Evolutionary conservation across 2,888 invertebrate genomes (phyloP), one percentile per base, ranked within the genome.

Genomic region (Trissoscelio sp.): DNA sequence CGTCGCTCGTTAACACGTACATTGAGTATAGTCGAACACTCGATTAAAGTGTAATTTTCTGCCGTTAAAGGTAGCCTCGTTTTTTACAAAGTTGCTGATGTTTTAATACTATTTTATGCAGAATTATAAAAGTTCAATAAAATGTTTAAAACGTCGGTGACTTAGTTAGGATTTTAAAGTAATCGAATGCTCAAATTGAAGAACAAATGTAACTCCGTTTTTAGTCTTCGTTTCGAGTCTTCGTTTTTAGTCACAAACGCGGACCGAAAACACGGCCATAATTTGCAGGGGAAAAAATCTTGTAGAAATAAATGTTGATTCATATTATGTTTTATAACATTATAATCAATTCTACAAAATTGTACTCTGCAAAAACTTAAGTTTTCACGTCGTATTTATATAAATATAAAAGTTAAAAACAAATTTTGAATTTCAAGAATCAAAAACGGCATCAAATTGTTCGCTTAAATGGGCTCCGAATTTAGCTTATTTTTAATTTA

Each of bases 1-100:
- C n/a, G 57, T 46, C 22, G 20, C 16, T 57, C 18, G 53, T 57
- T 22, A 66, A 66, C 48, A 51, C 39, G 22, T 44, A 75, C 51
- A 75, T 75, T 58, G 75, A 42, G 67, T 37, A 22, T 28, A 66
- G 66, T 66, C 31, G 28, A 34, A 44, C 11, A 12, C 58, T 58
- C 75, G 67, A 75, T 75, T 51, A 34, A 66, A 75, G 51, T 58
- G 48, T 39, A 75, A 55, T 64, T 55, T 74, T 67, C 74, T 66
- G 55, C 66, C 66, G 74, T 66, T 66, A 22, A 66, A 74, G 66
- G 66, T 64, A 74, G 73, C 46, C 55, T 44, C 16, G 31, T 62
- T 28, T 53, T 39, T 18, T n/a, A 3, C 22, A 28, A 53, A 62
- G 37, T 58, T 39, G 28, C 18, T 51, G 14, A 57, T 24, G 12